Percentiles rank a stretch among this genome's conserved stretches.
phyloP scores from a whole-genome alignment of 2,888 invertebrate genomes.

The Onchidella celtica region DNA sequence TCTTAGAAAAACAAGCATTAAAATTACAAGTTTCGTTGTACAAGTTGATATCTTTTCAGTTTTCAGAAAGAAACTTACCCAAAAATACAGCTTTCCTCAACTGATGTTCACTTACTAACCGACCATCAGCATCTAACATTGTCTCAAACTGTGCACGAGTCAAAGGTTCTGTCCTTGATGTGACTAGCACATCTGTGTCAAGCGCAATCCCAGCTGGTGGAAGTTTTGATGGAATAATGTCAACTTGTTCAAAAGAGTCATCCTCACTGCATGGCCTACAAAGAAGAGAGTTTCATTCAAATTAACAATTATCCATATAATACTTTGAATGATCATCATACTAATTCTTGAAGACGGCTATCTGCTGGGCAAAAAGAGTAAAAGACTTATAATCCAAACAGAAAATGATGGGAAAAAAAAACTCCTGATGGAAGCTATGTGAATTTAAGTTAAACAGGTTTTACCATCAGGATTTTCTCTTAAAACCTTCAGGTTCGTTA shows the following conservation, averaged over 20 bases:
- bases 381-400: neutral
- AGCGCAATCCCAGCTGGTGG: constrained; percentile 49
- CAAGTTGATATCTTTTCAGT: too few species aligned
- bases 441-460: too few species aligned
- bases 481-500: too few species aligned
- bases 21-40: too few species aligned
- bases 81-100: constrained; percentile 75
- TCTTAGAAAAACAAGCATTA: too few species aligned
- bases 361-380: neutral
- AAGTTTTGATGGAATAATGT: constrained; percentile 50
- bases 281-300: neutral
- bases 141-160: constrained; percentile 62
- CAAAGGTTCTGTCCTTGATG: constrained; percentile 63
- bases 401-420: neutral
- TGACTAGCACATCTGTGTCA: constrained; percentile 56
- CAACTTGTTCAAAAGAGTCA: constrained; percentile 67
- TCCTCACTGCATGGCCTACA: constrained; percentile 60
- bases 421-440: too few species aligned
- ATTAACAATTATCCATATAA: neutral
- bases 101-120: constrained; percentile 75
- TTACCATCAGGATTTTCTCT: too few species aligned
- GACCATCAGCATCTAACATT: constrained; percentile 75
- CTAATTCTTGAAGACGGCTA: neutral
- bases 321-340: neutral
- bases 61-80: constrained; percentile 68